Base-by-base conservation (phyloP, 2,888 invertebrate species). In the Odontocerum albicorne region DNA sequence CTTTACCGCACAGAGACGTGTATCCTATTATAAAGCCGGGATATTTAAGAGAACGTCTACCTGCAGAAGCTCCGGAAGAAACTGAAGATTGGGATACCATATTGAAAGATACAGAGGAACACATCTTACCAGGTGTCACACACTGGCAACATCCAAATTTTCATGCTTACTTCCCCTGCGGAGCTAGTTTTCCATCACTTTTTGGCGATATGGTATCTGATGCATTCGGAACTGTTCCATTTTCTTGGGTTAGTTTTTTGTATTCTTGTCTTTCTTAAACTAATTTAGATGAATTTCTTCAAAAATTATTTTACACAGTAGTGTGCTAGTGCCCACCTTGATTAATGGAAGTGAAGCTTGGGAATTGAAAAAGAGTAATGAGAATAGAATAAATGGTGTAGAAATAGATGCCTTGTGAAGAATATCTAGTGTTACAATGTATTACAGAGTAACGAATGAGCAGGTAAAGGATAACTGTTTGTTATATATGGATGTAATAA, bases 71-170 rank as follows among this genome's bases (percentile, higher is more conserved):
- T 1, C 92, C 92, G 0, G 70, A 81, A 44, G 74, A 86, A 39
- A 82, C 86, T 0, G 91, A 92, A 68, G 68, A 81, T 39, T 93
- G 90, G 84, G 82, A 86, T 50, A 71, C 78, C 56, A 88, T 92
- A 60, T 85, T 92, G 80, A 75, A 75, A 38, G 92, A 92, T 67
- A 84, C 91, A 15, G 88, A 91, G 65, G 74, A 79, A 17, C 87
- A 87, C 67, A 88, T 90, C 46, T 87, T 90, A 87, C 87, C 88
- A 0, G 90, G 90, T 52, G 84, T 90, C 49, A 92, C 93, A 0
- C 90, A 95, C 67, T 95, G 95, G 94, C 93, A 94, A 70, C 94
- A 94, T 77, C 93, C 94, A 1, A 79, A 90, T 61, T 96, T 96
- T 71, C 93, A 94, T 69, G 95, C 95, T 6, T 96, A 96, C 70